Evolutionary conservation across 2,113 vertebrate genomes (phyloP).

Genomic region (Benthochromis sp.): DNA sequence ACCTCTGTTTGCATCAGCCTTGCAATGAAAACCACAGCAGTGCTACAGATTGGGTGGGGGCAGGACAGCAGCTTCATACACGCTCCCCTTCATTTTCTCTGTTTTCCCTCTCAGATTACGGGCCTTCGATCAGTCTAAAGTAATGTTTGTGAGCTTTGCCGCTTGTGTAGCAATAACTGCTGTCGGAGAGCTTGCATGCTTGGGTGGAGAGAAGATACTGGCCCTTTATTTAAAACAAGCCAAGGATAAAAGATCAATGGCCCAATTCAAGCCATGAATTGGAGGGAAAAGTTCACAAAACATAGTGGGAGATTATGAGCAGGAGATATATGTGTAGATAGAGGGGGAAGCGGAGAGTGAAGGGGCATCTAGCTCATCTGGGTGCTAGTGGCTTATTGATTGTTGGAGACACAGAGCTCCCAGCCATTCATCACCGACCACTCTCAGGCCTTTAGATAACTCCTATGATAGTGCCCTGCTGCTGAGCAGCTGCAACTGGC

Average conservation of each 20-base stretch:
- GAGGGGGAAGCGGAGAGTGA: neutral
- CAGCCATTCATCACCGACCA: constrained; percentile 72
- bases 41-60: neutral
- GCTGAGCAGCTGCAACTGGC: constrained; percentile 60
- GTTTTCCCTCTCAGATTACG: constrained; percentile 58
- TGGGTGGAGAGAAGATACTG: constrained; percentile 36
- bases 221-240: constrained; percentile 67
- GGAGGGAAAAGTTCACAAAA: constrained; percentile 64
- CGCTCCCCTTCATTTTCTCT: constrained; percentile 3
- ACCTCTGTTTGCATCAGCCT: constrained; percentile 31
- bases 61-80: neutral
- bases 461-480: constrained; percentile 63
- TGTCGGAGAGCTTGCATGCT: constrained; percentile 47
- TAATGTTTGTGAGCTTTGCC: constrained; percentile 44
- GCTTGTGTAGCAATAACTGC: constrained; percentile 42
- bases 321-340: constrained; percentile 34
- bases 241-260: constrained; percentile 62
- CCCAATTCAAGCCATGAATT: constrained; percentile 46
- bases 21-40: constrained; percentile 39
- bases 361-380: constrained; percentile 67
- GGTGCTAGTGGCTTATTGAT: constrained; percentile 74
- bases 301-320: constrained; percentile 49
- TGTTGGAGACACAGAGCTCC: constrained; percentile 61
- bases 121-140: constrained; percentile 58
- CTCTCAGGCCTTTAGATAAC: constrained; percentile 71